These are phyloP conservation scores for Myopa tessellatipennis DNA, from an alignment of 2,888 invertebrate species.

Conservation along the genomic window DNA sequence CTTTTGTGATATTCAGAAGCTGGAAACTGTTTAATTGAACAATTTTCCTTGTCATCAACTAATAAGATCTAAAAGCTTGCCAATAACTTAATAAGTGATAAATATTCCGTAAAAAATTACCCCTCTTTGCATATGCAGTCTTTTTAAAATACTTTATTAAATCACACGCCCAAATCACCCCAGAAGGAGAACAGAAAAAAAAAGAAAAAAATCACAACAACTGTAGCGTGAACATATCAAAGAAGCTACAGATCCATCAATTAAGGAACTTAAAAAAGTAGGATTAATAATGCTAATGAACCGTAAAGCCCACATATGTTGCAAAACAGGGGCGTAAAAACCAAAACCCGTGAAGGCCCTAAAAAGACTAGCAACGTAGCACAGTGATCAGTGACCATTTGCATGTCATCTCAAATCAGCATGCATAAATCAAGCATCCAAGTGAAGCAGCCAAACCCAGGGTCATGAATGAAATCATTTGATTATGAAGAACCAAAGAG, in stretches of 20 bases:
- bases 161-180: not conserved
- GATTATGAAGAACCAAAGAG: constrained; percentile 8
- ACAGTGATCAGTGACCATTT: constrained; percentile 1
- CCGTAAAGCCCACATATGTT: constrained; percentile 16
- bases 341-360: not conserved
- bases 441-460: not conserved
- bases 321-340: constrained; percentile 2
- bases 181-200: not conserved
- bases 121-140: too few species aligned
- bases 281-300: constrained; percentile 12
- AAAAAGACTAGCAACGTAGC: not conserved
- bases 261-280: not conserved
- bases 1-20: too few species aligned
- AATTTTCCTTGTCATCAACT: too few species aligned
- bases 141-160: not conserved
- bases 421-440: constrained; percentile 31
- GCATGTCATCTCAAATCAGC: constrained; percentile 33
- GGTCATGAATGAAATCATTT: constrained; percentile 12
- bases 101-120: not conserved
- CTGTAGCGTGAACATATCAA: constrained; percentile 17
- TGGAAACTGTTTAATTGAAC: too few species aligned
- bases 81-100: too few species aligned
- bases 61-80: too few species aligned
- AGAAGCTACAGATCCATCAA: not conserved
- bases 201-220: not conserved